Conservation (phyloP, 2,797 vertebrate genomes). For the Parotocinclus haroldoi region DNA sequence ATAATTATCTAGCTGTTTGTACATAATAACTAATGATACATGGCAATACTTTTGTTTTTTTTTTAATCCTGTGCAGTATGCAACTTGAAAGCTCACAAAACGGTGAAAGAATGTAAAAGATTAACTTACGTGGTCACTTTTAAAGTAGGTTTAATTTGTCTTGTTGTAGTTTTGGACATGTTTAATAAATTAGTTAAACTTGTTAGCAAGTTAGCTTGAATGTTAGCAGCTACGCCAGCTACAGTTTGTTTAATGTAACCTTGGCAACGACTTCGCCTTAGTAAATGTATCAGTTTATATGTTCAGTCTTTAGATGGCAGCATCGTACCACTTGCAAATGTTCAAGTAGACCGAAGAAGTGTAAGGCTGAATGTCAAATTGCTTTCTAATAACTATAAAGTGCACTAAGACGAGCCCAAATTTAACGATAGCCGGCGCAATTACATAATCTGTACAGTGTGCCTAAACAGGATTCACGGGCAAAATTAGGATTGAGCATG, state of each 20-base stretch:
- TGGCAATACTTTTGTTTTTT: too few relatives aligned
- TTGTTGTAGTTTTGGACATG: slow-evolving; percentile 49
- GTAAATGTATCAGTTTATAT: neutral
- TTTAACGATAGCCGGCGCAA: neutral
- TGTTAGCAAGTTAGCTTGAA: slow-evolving; percentile 20
- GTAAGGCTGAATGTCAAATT: neutral
- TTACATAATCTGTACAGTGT: neutral
- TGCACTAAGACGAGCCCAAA: neutral
- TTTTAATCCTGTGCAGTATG: too few relatives aligned
- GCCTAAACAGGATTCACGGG: neutral
- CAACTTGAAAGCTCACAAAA: too few relatives aligned
- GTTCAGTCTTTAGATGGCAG: slow-evolving; percentile 2
- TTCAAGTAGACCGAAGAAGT: neutral
- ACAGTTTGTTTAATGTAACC: slow-evolving; percentile 33
- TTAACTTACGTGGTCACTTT: slow-evolving; percentile 60
- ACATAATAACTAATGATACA: too few relatives aligned
- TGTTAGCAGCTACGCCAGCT: too few relatives aligned
- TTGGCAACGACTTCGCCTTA: slow-evolving; percentile 43
- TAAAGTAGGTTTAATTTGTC: slow-evolving; percentile 43
- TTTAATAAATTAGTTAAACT: neutral
- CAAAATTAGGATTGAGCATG: too few relatives aligned
- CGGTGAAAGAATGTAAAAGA: neutral
- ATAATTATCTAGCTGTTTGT: too few relatives aligned
- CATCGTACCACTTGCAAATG: neutral
- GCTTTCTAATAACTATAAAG: neutral